These are phyloP conservation scores for Mastacembelus armatus DNA, from an alignment of 2,797 vertebrate species.

Conservation along the genomic window DNA sequence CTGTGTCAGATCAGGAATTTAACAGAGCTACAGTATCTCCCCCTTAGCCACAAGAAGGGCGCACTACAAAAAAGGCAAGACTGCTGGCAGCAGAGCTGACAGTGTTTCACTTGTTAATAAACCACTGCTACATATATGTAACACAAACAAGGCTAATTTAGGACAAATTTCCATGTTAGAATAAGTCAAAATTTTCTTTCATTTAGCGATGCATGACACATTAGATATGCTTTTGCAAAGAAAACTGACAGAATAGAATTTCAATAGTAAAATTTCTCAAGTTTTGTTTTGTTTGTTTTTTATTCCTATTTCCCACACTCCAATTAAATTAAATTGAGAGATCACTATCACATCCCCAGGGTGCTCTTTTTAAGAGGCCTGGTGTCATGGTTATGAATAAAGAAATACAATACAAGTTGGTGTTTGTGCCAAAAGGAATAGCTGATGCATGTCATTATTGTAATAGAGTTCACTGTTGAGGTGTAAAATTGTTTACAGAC, in stretches of 20 bases:
- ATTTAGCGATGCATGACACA: too few species aligned
- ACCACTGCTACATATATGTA: too few species aligned
- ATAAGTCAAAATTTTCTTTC: too few species aligned
- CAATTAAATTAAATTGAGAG: constrained; percentile 51
- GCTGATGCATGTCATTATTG: constrained; percentile 54
- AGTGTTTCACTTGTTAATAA: too few species aligned
- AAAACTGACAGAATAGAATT: too few species aligned
- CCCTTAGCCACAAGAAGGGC: too few species aligned
- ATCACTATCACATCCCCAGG: constrained; percentile 17
- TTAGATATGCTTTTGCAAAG: too few species aligned
- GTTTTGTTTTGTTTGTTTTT: not conserved
- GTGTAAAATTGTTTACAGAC: constrained; percentile 56
- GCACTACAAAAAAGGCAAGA: too few species aligned
- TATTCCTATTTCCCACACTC: not conserved
- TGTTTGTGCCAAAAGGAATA: constrained; percentile 43
- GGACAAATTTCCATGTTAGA: too few species aligned
- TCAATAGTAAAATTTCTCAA: not conserved
- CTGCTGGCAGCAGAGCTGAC: too few species aligned
- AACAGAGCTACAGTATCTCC: not conserved
- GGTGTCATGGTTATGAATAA: constrained; percentile 61
- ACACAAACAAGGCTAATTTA: too few species aligned
- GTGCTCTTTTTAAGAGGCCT: constrained; percentile 15
- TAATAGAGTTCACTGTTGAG: constrained; percentile 37
- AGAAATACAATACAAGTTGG: constrained; percentile 46
- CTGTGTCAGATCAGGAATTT: not conserved